These are phyloP conservation scores for Oedothorax gibbosus DNA, from an alignment of 1,140 invertebrate genomes.

Conservation along the genomic window DNA sequence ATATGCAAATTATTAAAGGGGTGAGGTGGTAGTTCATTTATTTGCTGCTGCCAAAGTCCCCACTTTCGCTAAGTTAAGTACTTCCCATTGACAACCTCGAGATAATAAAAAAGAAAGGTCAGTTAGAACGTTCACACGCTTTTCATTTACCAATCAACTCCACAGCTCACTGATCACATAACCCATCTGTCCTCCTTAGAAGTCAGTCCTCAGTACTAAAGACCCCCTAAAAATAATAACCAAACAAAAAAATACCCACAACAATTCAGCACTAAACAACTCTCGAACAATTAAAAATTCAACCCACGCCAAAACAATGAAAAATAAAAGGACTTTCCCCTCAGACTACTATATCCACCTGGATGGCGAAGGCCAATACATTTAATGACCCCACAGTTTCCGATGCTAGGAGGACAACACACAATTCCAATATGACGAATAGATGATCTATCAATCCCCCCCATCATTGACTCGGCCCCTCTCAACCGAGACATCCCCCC, in stretches of 20 bases:
- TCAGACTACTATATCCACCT: neutral
- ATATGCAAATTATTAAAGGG: no score
- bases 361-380: conserved; percentile 22
- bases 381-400: conserved; percentile 51
- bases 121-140: no score
- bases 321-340: conserved; percentile 10
- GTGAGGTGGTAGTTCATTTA: no score
- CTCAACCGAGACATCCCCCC: conserved; percentile 53
- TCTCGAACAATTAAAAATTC: neutral
- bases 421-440: conserved; percentile 34
- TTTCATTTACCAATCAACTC: no score
- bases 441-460: conserved; percentile 1
- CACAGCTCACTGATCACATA: no score
- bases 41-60: no score
- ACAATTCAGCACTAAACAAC: neutral
- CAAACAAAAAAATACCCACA: neutral
- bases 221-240: neutral
- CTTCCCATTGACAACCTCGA: no score
- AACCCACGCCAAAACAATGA: neutral
- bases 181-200: no score
- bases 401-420: conserved; percentile 32
- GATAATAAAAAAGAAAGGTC: no score
- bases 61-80: no score
- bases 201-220: no score
- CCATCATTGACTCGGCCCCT: conserved; percentile 49